Base-by-base conservation (phyloP, 30 jellyfish, hydroid and myxozoan species). In the Nemopilema nomurai region DNA sequence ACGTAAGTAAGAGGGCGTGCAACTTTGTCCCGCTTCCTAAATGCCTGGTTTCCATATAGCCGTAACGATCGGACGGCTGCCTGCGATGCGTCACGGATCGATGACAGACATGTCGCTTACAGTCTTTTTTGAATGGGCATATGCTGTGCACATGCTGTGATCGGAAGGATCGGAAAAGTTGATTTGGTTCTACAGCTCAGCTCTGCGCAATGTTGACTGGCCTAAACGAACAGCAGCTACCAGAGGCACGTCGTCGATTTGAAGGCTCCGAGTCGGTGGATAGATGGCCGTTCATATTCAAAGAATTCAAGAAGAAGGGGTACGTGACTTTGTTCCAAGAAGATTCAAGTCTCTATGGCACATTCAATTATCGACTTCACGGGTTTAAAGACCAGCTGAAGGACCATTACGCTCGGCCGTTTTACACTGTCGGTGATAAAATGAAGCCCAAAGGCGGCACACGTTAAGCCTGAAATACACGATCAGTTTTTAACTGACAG, bases 241-340 rank as follows among this genome's bases (percentile, higher is more conserved):
- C 96, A 22, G 96, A 89, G 33, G 89, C 92, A 13, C 62, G 96
- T 22, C 31, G 79, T 1, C 74, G 96, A 13, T 51, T 73, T 23
- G 28, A 24, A 25, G 67, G 62, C 26, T 49, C 89, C 1, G 71
- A 65, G 51, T 72, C 92, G n/a, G 89, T 89, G 49, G 96, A 89
- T 81, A 31, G 85, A 22, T 89, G 96, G 96, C 96, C 96, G 25
- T 80, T 80, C 66, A 91, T 91, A 16, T 91, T 85, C 88, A 91
- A 91, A 62, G 93, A 86, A 21, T 79, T 84, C 82, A 76, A 85
- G 19, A 67, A 71, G 68, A 68, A 51, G 23, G 97, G 97, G 8
- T 91, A 85, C 27, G 79, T 27, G 28, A 91, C 97, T 0, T 18
- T 78, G 83, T 91, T 20, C 50, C 22, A 52, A 17, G 97, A 91